Percentiles rank a stretch among this genome's conserved stretches.
Conservation (phyloP, 2,113 vertebrate species). For the Passer domesticus region DNA sequence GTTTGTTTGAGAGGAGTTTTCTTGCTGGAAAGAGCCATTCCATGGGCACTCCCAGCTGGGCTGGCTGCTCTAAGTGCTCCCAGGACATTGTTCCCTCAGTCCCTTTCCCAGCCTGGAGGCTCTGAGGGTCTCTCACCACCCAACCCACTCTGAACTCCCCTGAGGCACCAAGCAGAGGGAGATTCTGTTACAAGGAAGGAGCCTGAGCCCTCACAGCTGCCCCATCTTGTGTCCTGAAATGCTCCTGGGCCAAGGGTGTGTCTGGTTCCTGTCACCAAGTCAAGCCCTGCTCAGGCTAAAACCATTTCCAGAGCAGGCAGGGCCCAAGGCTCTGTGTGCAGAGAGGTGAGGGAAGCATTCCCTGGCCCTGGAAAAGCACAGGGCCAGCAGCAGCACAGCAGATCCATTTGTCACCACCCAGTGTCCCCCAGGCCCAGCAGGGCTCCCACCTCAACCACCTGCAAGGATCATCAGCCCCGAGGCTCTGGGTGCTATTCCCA, state of each 20-base stretch:
- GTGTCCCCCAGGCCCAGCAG: background rate
- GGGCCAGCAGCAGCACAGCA: background rate
- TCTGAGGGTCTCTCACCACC: background rate
- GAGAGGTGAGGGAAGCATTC: background rate
- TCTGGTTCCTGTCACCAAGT: background rate
- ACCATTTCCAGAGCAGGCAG: background rate
- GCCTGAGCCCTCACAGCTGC: no score
- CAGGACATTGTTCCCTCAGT: background rate
- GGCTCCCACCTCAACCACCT: background rate
- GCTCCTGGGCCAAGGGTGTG: rapidly evolving
- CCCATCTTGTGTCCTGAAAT: background rate
- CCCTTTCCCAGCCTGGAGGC: background rate
- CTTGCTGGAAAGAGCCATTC: background rate
- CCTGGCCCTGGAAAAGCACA: background rate
- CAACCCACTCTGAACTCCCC: rapidly evolving
- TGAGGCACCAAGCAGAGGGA: background rate
- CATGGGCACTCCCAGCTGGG: background rate
- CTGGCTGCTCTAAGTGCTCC: background rate
- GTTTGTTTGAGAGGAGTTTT: background rate
- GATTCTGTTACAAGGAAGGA: background rate
- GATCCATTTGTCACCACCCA: rapidly evolving
- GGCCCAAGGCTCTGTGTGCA: background rate
- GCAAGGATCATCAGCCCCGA: rapidly evolving
- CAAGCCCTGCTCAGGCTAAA: background rate
- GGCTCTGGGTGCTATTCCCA: background rate